A percentile compares a stretch with the other conserved stretches of the same genome.
These are phyloP conservation scores for Aldrovandia affinis DNA, from an alignment of 2,797 vertebrate genomes.

Conservation along the genomic window DNA sequence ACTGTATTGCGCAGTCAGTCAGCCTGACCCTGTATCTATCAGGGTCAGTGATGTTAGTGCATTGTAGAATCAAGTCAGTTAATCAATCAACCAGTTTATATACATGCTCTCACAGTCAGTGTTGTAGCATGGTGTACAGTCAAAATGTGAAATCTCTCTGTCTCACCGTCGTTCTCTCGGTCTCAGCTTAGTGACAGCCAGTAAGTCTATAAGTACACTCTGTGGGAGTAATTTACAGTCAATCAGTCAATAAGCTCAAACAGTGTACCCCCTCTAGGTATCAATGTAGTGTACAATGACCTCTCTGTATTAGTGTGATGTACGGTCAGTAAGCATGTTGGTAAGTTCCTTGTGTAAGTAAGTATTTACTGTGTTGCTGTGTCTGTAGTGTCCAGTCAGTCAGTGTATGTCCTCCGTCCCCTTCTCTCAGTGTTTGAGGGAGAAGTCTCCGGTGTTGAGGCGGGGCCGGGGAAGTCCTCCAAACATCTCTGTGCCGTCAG, in stretches of 20 bases:
- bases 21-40: background rate
- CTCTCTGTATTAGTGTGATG: conserved; percentile 18
- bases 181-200: background rate
- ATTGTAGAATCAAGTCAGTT: background rate
- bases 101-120: background rate
- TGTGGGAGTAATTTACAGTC: background rate
- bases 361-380: background rate
- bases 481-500: conserved; percentile 88
- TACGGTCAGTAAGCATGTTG: conserved; percentile 1
- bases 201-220: background rate
- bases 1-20: conserved; percentile 2
- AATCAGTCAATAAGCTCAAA: background rate
- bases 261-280: background rate
- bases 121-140: background rate
- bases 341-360: background rate
- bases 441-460: conserved; percentile 91
- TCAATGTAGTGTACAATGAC: conserved; percentile 6
- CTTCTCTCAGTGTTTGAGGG: conserved; percentile 74
- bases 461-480: conserved; percentile 88
- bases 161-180: background rate
- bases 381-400: conserved; percentile 18
- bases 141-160: background rate
- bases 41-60: conserved; percentile 5
- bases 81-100: conserved; percentile 1
- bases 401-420: background rate